These are phyloP conservation scores for Pterophyllum scalare DNA, from an alignment of 2,113 vertebrate genomes.

Conservation along the genomic window DNA sequence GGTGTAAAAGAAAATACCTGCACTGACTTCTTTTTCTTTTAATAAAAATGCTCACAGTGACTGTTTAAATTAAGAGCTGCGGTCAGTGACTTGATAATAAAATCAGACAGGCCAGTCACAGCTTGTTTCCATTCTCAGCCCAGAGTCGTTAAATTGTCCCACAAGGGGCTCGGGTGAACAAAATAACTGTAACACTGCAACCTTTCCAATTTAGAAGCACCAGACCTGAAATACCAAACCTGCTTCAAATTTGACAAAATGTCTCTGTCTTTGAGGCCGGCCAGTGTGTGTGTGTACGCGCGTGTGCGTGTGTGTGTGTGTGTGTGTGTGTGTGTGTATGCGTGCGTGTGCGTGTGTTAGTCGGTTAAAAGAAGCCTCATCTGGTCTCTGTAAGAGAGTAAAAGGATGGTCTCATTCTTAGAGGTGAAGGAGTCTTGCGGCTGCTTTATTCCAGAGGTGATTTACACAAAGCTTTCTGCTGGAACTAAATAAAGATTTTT, in stretches of 20 bases:
- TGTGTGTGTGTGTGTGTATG: too few species aligned
- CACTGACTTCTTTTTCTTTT: not conserved
- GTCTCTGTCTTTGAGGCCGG: conserved; percentile 14
- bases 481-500: conserved; percentile 12
- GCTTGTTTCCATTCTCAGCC: conserved; percentile 23
- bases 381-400: conserved; percentile 29
- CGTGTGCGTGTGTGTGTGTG: not conserved
- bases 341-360: not conserved
- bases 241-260: conserved; percentile 44
- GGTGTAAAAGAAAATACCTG: conserved; percentile 2
- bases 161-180: conserved; percentile 30
- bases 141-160: conserved; percentile 31
- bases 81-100: conserved; percentile 37
- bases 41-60: not conserved
- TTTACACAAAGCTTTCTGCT: conserved; percentile 5
- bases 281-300: not conserved
- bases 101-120: conserved; percentile 29
- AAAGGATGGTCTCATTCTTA: conserved; percentile 20
- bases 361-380: conserved; percentile 30
- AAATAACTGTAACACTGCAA: conserved; percentile 42
- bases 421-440: conserved; percentile 21
- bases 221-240: conserved; percentile 57
- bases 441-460: conserved; percentile 26
- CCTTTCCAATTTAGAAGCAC: conserved; percentile 59
- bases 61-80: conserved; percentile 21